Percentiles rank a stretch among this genome's conserved stretches.
Evolutionary conservation across 2,888 invertebrate genomes (phyloP).

Genomic region (Philhelius pedissequus): DNA sequence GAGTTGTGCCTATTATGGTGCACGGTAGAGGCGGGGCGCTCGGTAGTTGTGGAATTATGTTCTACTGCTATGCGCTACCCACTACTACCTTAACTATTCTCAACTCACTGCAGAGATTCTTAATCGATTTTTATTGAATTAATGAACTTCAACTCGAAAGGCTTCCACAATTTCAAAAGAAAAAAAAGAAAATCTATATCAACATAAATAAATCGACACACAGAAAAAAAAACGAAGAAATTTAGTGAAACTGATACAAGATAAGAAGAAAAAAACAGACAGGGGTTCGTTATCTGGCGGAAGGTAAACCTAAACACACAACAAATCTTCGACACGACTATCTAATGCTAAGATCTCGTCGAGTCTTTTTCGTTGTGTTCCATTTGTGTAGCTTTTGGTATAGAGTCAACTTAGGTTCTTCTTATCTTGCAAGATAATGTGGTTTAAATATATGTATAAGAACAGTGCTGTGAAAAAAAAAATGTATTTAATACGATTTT

Average conservation of each 20-base stretch:
- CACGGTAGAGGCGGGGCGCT: too few relatives aligned
- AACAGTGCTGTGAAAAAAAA: neutral
- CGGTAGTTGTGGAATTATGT: neutral
- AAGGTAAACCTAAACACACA: constrained; percentile 48
- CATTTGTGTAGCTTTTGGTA: neutral
- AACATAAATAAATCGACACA: neutral
- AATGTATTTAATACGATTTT: too few relatives aligned
- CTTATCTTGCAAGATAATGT: constrained; percentile 46
- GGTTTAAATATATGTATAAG: neutral
- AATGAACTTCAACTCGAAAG: constrained; percentile 42
- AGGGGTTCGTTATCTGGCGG: constrained; percentile 29
- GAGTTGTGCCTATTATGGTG: neutral
- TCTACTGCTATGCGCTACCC: neutral
- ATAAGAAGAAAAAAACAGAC: constrained; percentile 25
- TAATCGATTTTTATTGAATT: constrained; percentile 60
- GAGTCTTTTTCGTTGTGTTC: neutral
- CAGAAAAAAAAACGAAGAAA: neutral
- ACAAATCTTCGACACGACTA: constrained; percentile 38
- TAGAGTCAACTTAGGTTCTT: constrained; percentile 1
- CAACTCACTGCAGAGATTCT: constrained; percentile 14
- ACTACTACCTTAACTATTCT: too few relatives aligned
- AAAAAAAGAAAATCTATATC: neutral
- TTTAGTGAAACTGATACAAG: constrained; percentile 40
- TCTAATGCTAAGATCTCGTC: neutral
- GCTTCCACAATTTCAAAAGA: neutral